Conservation (phyloP, 1,140 invertebrate species). For the Gonatopus flavifemur region DNA sequence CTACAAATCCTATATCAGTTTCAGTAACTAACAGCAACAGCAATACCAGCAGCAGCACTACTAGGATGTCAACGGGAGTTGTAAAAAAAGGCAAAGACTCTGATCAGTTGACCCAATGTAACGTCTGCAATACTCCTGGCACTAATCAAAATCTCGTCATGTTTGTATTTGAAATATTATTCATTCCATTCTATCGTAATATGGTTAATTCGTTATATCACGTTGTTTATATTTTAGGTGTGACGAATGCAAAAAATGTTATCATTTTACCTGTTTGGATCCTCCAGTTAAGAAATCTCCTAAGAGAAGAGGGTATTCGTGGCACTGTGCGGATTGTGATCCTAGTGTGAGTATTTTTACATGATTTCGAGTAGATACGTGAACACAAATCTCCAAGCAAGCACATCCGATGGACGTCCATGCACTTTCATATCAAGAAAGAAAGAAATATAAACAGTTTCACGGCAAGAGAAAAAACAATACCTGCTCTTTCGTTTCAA, state of each 20-base stretch:
- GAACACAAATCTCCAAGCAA: too few species aligned
- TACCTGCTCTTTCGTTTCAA: too few species aligned
- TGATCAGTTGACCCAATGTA: constrained; percentile 63
- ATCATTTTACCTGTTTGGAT: constrained; percentile 89
- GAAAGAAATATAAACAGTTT: too few species aligned
- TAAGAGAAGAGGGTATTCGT: constrained; percentile 89
- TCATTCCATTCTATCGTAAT: background rate
- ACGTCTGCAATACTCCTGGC: constrained; percentile 67
- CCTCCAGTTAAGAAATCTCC: constrained; percentile 92
- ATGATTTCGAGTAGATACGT: too few species aligned
- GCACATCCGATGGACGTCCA: background rate
- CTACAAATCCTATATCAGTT: constrained; percentile 3
- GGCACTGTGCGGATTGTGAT: constrained; percentile 95
- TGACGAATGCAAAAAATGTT: constrained; percentile 88
- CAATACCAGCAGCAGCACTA: constrained; percentile 8
- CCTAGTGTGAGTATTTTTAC: constrained; percentile 82
- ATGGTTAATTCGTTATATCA: background rate
- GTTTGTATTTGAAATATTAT: constrained; percentile 50
- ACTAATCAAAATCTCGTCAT: constrained; percentile 68
- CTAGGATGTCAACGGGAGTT: constrained; percentile 30
- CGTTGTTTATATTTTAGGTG: constrained; percentile 65
- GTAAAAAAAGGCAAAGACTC: constrained; percentile 49
- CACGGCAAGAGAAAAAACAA: too few species aligned
- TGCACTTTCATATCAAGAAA: too few species aligned
- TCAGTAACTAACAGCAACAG: constrained; percentile 19